A percentile compares a stretch with the other conserved stretches of the same genome.
Evolutionary conservation across 2,113 vertebrate species (phyloP).

Genomic region (Macquaria ambigua): DNA sequence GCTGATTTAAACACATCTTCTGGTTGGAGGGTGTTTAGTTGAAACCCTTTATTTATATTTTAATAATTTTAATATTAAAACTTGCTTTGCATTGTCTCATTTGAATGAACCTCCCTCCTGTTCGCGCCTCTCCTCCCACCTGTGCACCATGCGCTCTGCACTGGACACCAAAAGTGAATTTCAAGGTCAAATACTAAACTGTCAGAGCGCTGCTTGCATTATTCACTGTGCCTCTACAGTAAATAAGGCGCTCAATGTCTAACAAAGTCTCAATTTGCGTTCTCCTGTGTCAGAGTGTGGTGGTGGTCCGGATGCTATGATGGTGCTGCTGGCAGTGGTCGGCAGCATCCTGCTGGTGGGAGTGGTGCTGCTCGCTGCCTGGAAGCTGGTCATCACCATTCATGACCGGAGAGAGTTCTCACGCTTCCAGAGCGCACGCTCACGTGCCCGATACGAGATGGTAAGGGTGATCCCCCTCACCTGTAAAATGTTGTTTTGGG

Average conservation of each 20-base stretch:
- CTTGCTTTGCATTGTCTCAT: no score
- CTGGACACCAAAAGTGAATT: no score
- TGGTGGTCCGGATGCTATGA: slow-evolving; percentile 85
- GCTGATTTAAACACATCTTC: no score
- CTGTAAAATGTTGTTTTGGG: not conserved
- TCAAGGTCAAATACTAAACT: not conserved
- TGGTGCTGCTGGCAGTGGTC: slow-evolving; percentile 91
- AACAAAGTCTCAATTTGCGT: not conserved
- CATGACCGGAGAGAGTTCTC: slow-evolving; percentile 95
- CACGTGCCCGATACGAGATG: slow-evolving; percentile 95
- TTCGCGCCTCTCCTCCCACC: no score
- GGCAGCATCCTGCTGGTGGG: slow-evolving; percentile 93
- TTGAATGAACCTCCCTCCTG: not conserved
- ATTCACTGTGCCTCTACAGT: not conserved
- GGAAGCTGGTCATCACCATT: slow-evolving; percentile 96
- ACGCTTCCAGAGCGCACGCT: slow-evolving; percentile 93
- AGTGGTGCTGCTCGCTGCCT: slow-evolving; percentile 88
- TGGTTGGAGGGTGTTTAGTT: no score
- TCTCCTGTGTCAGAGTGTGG: slow-evolving; percentile 86
- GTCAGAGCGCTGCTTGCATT: not conserved
- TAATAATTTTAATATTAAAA: no score
- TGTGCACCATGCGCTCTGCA: not conserved
- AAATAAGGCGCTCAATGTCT: not conserved
- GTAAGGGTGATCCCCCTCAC: slow-evolving; percentile 77
- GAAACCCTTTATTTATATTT: no score